Conservation (phyloP, 2,888 invertebrate genomes). For the Drosophila meridiana region DNA sequence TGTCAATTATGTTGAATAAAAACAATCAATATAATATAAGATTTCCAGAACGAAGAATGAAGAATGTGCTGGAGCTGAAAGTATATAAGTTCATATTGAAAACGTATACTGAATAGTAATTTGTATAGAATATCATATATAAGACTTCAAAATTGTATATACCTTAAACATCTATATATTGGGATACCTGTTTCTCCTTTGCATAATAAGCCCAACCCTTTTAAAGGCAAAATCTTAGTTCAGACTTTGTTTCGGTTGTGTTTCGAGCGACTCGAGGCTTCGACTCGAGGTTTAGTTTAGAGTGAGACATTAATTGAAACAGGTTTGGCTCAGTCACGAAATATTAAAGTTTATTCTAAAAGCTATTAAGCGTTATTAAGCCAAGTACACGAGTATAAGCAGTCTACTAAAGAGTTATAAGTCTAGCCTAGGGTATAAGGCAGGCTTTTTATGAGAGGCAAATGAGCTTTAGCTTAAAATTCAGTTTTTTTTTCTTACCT, state of each 20-base stretch:
- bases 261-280: neutral
- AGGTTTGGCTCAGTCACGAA: slow-evolving; percentile 1
- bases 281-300: neutral
- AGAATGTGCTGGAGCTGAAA: too few species aligned
- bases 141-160: neutral
- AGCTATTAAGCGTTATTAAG: neutral
- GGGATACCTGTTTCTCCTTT: neutral
- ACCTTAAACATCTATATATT: neutral
- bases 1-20: too few species aligned
- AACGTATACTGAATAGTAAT: too few species aligned
- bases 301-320: slow-evolving; percentile 9
- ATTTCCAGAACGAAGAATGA: too few species aligned
- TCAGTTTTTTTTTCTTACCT: slow-evolving; percentile 19
- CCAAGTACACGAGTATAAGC: neutral
- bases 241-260: too few species aligned
- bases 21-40: too few species aligned
- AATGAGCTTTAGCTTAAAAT: slow-evolving; percentile 10
- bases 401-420: neutral
- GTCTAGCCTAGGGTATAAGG: neutral
- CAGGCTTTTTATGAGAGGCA: neutral
- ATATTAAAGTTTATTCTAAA: slow-evolving; percentile 7
- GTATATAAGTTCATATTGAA: too few species aligned
- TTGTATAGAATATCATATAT: neutral
- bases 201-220: neutral
- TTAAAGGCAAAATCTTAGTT: neutral